A percentile compares a stretch with the other conserved stretches of the same genome.
Evolutionary conservation across 2,888 invertebrate genomes (phyloP).

Genomic region (Tridacna crocea): DNA sequence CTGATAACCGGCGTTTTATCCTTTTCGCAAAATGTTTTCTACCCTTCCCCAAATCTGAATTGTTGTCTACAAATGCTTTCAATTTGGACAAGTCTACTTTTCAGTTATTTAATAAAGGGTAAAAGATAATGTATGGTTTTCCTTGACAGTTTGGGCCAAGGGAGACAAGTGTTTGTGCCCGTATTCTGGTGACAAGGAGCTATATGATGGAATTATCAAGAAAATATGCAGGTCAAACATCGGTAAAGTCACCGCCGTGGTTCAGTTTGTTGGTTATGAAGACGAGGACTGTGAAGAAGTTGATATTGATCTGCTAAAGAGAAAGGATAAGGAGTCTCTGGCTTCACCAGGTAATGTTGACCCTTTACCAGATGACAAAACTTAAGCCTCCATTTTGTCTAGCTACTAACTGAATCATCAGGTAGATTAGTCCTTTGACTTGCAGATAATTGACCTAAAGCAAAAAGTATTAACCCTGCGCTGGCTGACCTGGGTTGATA

Average conservation of each 20-base stretch:
- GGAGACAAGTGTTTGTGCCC: slow-evolving; percentile 72
- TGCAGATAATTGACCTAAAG: too few species aligned
- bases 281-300: slow-evolving; percentile 69
- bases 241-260: slow-evolving; percentile 59
- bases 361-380: not conserved
- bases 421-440: not conserved
- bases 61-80: too few species aligned
- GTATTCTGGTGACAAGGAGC: slow-evolving; percentile 66
- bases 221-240: slow-evolving; percentile 49
- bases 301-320: slow-evolving; percentile 56
- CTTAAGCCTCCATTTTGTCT: too few species aligned
- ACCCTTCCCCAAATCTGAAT: too few species aligned
- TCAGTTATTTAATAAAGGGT: too few species aligned
- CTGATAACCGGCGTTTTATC: too few species aligned
- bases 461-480: too few species aligned
- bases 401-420: too few species aligned
- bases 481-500: too few species aligned
- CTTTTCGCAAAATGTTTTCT: too few species aligned
- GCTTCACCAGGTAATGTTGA: not conserved
- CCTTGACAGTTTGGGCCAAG: slow-evolving; percentile 67
- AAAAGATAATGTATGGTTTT: not conserved
- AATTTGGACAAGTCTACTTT: too few species aligned
- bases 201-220: slow-evolving; percentile 64
- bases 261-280: slow-evolving; percentile 68
- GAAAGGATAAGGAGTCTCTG: slow-evolving; percentile 13